Percentiles rank a stretch among this genome's conserved stretches.
phyloP scores from a whole-genome alignment of 2,888 invertebrate genomes.

The Zhuqinia jingwanae region DNA sequence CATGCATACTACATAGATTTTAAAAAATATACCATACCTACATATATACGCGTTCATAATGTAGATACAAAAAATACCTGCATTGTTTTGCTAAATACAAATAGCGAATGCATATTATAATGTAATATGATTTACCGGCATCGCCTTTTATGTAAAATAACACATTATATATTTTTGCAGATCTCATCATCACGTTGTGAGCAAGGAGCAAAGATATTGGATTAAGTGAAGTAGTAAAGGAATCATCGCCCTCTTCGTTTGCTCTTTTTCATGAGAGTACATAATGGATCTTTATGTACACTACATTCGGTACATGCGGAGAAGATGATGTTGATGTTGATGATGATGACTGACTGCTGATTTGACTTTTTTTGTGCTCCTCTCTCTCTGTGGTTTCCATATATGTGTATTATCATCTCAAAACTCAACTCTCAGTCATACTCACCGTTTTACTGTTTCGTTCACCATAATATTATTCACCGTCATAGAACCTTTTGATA shows the following conservation, averaged over 20 bases:
- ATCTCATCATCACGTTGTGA: not conserved
- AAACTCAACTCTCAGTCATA: no score
- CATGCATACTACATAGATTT: no score
- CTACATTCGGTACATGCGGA: constrained; percentile 38
- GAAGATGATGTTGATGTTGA: constrained; percentile 39
- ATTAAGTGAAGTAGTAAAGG: constrained; percentile 19
- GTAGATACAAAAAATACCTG: no score
- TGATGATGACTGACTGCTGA: constrained; percentile 52
- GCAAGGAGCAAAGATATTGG: constrained; percentile 5
- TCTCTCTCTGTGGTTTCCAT: constrained; percentile 17
- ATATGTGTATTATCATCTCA: not conserved
- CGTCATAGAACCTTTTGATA: constrained; percentile 24
- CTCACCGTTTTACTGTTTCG: not conserved
- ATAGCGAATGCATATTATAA: no score
- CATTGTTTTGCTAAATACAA: no score
- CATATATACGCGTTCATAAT: no score
- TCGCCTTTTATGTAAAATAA: constrained; percentile 24
- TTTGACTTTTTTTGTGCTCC: constrained; percentile 50
- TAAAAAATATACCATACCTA: no score
- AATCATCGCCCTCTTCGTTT: not conserved
- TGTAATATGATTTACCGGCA: constrained; percentile 33
- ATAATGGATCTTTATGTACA: constrained; percentile 55
- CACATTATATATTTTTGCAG: constrained; percentile 25
- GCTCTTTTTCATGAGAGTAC: constrained; percentile 12
- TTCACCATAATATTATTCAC: not conserved